Percentiles rank a stretch among this genome's conserved stretches.
Evolutionary conservation across 2,888 invertebrate genomes (phyloP).

Genomic region (Neria commutata): DNA sequence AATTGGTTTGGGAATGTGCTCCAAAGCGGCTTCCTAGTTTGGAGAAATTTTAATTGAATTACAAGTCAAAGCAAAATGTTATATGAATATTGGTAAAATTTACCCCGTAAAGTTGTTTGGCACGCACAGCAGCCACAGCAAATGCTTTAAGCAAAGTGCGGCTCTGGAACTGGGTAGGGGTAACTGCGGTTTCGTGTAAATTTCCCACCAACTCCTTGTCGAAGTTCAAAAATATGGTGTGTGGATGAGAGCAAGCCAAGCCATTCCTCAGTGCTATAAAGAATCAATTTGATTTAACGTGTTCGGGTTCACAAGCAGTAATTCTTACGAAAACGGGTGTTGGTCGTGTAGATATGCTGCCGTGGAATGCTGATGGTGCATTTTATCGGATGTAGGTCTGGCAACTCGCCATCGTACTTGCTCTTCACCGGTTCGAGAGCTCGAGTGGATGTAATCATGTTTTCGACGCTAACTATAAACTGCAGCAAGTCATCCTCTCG

Average conservation of each 20-base stretch:
- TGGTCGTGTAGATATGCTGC: conserved; percentile 69
- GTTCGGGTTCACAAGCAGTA: neutral
- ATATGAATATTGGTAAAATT: conserved; percentile 12
- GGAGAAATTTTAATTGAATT: no score
- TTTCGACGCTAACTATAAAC: conserved; percentile 71
- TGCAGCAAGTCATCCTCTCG: conserved; percentile 69
- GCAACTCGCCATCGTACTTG: conserved; percentile 67
- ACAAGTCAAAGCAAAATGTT: conserved; percentile 62
- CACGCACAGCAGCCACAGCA: conserved; percentile 77
- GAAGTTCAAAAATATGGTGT: conserved; percentile 79
- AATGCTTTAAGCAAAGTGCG: conserved; percentile 77
- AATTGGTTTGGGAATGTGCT: conserved; percentile 73
- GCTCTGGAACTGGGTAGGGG: conserved; percentile 71
- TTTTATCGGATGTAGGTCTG: conserved; percentile 77
- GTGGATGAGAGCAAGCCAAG: conserved; percentile 63
- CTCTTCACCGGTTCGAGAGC: conserved; percentile 66
- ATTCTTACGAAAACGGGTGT: conserved; percentile 75
- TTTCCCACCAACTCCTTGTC: conserved; percentile 71
- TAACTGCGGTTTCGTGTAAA: conserved; percentile 72
- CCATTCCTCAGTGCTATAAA: conserved; percentile 41
- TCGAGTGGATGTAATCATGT: conserved; percentile 69
- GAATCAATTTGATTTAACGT: neutral
- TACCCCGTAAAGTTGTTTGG: conserved; percentile 73
- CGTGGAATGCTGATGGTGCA: conserved; percentile 66
- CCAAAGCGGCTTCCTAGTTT: neutral